Evolutionary conservation across 2,797 vertebrate genomes (phyloP), one percentile per base, ranked within the genome.

Genomic region (Silurus lanzhouensis): DNA sequence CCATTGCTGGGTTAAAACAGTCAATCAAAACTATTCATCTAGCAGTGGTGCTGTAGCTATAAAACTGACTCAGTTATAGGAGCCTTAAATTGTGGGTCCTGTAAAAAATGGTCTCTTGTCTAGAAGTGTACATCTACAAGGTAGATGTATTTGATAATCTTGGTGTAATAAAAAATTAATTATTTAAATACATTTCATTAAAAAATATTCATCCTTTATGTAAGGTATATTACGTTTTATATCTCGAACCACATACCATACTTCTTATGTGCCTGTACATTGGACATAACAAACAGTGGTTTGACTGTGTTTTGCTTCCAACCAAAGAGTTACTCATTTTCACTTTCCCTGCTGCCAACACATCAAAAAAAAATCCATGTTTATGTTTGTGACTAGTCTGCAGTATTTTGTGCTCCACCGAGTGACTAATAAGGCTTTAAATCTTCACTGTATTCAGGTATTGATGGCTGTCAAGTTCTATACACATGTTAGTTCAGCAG

Each of bases 371-470:
- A 85, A 82, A 82, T 61, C 63, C 63, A 83, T 79, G 82, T 80
- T 70, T 17, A 61, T 82, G 58, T 78, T 79, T 84, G 58, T 66
- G 84, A 48, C 27, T 70, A 76, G 66, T 82, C 38, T 80, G 71
- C 46, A 66, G 70, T 67, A 61, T 78, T 86, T 86, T 52, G 27
- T 81, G 71, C 57, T 84, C 46, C 67, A 87, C 81, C 27, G 85
- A 84, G 64, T 76, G 25, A 46, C 61, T 82, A 80, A 91, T 91
- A 84, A 89, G 90, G 90, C 89, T 89, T 90, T 87, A 92, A 91
- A 90, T 85, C 91, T 91, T 91, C 91, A 90, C 93, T 92, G 84
- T 88, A 81, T 68, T 95, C 77, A 91, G 90, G 93, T 94, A 94
- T 94, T 94, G 92, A 94, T 94, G 89, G 90, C 84, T 72, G 91